Conservation (phyloP, 2,113 vertebrate species). For the Podilymbus podiceps region DNA sequence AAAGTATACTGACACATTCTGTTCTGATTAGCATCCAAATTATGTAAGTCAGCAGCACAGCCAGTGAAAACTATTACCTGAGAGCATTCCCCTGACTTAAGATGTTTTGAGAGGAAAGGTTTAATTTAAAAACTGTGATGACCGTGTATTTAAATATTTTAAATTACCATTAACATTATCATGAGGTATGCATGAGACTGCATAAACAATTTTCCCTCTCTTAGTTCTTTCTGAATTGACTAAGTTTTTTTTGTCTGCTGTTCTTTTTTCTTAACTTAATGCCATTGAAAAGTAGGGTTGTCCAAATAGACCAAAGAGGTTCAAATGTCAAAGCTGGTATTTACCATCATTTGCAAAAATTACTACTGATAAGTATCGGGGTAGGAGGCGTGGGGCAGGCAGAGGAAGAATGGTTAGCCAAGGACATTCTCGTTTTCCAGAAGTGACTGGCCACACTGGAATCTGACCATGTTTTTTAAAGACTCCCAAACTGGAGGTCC, state of each 20-base stretch:
- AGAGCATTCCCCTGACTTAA: not conserved
- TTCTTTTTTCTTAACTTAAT: not conserved
- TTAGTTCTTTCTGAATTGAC: not conserved
- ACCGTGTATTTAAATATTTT: not conserved
- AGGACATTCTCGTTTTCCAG: not conserved
- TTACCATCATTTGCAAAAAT: not conserved
- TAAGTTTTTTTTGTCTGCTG: not conserved
- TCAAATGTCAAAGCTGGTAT: not conserved
- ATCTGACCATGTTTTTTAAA: not conserved
- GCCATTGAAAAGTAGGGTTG: not conserved
- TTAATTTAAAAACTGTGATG: not conserved
- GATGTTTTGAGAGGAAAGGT: not conserved
- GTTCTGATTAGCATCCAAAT: constrained; percentile 63
- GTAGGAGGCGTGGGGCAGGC: rapidly evolving
- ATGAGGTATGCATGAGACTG: not conserved
- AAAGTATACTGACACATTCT: not conserved
- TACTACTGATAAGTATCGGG: not conserved
- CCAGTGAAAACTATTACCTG: not conserved
- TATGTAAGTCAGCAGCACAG: constrained; percentile 21
- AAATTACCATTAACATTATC: not conserved
- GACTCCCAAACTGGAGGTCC: not conserved
- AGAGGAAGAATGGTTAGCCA: not conserved
- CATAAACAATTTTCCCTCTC: not conserved
- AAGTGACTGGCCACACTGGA: not conserved
- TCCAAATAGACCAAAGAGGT: not conserved